Evolutionary conservation across 2,113 vertebrate species (phyloP), one percentile per base, ranked within the genome.

Genomic region (Sakesphorus luctuosus): DNA sequence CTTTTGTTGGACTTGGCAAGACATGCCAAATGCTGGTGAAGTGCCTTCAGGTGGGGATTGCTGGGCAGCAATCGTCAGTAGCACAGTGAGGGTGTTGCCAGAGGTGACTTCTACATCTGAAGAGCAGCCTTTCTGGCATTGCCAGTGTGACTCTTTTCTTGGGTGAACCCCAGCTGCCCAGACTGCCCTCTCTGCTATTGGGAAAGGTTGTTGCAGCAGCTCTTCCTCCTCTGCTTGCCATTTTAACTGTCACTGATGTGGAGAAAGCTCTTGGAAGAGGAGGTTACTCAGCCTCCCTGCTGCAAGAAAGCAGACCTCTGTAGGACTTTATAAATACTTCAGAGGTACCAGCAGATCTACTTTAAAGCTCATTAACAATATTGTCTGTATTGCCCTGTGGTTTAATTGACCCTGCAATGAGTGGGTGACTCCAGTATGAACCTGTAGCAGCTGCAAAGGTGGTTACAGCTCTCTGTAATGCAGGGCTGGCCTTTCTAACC

Each of bases 1-100:
- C 65, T 75, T 81, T 79, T 53, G 53, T 96, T 86, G 53, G 28
- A 14, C 49, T 94, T 94, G 90, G 86, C 69, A 73, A 94, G 69
- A 82, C 68, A 31, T 28, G 38, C 86, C 33, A 43, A 35, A 72
- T 7, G 15, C 74, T 44, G 73, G 61, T 5, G 13, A 44, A 78
- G 49, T 53, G 72, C 61, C 69, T 90, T 83, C 24, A 56, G 79
- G 86, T 90, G 79, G 53, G 71, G 75, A 20, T 21, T 53, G 76
- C 73, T 78, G 46, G 84, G 46, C 43, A 74, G 79, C 59, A 31
- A 2, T 68, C 16, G 1, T 59, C 46, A 28, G 56, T 31, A 71
- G 68, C 35, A 1, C 11, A 90, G 68, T 0, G 2, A 90, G 65
- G 80, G 91, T 84, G 75, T 40, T 46, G 63, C 38, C 61, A 75